phyloP scores from a whole-genome alignment of 2,113 vertebrate species.

The Naja naja region DNA sequence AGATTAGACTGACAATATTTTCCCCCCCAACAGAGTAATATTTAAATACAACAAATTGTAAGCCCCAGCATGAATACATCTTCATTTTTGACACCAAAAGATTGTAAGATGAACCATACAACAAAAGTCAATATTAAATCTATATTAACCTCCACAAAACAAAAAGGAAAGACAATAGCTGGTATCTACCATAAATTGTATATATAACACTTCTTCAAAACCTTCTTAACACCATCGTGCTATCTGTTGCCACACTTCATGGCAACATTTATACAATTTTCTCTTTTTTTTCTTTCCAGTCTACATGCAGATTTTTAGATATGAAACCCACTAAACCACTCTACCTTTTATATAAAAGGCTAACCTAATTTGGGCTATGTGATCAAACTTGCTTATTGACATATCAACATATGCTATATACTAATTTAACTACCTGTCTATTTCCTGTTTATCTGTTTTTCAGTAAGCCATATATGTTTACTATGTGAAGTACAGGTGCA shows the following conservation, averaged over 20 bases:
- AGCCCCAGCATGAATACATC: slow-evolving; percentile 29
- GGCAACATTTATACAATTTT: neutral
- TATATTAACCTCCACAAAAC: neutral
- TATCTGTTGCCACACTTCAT: slow-evolving; percentile 14
- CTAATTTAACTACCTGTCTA: slow-evolving; percentile 7
- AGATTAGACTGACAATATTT: slow-evolving; percentile 27
- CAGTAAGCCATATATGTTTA: slow-evolving; percentile 20
- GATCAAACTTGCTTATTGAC: slow-evolving; percentile 9
- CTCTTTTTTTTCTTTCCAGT: neutral
- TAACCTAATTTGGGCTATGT: neutral
- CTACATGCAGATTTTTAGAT: neutral
- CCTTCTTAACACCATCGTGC: neutral
- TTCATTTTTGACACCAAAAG: slow-evolving; percentile 7
- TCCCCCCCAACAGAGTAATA: slow-evolving; percentile 16
- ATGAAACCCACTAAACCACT: neutral
- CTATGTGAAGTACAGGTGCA: slow-evolving; percentile 10
- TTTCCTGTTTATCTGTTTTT: slow-evolving; percentile 5
- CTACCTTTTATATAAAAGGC: neutral
- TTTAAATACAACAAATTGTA: slow-evolving; percentile 41
- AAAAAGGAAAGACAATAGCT: neutral
- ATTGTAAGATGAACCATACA: slow-evolving; percentile 4
- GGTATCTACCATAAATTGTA: neutral
- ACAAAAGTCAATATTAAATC: neutral
- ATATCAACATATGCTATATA: slow-evolving; percentile 35
- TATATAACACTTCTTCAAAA: neutral